Base-by-base conservation (phyloP, 2,797 vertebrate species). In the Enteromius trimaculatus region DNA sequence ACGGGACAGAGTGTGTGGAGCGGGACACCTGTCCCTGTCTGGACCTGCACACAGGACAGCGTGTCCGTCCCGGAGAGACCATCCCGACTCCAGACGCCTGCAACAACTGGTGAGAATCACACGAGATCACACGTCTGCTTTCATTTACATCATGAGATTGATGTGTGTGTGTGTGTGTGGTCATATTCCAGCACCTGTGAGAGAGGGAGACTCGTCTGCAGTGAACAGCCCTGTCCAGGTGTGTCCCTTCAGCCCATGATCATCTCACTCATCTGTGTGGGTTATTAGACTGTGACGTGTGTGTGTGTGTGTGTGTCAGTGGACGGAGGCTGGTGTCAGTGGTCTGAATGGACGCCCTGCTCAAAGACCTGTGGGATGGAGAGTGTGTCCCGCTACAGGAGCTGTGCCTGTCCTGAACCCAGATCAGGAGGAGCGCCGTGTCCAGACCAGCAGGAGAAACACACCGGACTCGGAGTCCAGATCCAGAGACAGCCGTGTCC, bases 271-370 rank as follows among this genome's bases (percentile, higher is more conserved):
- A 2, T 44, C 65, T 70, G 9, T 80, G 6, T 9, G 21, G 29
- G 14, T n/a, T 55, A 47, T 68, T 14, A 6, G 19, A 69, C 7
- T 13, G 62, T 78, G 47, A 66, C 4, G 39, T 42, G 4, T 70
- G 14, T 55, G 34, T 8, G n/a, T 37, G 1, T 83, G 44, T 69
- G 49, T 72, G 14, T 80, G 29, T 85, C 88, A 97, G 96, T 96
- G 87, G 86, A 93, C 0, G 96, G 96, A 0, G 87, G 87, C 77
- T 97, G 96, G 97, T 97, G 96, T 64, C 92, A 91, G 0, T 98
- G 96, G 97, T 96, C 95, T 0, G 91, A 92, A 3, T 97, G 96
- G 96, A 96, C 94, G 0, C 93, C 93, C 0, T 97, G 97, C 87
- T 95, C 96, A 51, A 93, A 92, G 89, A 96, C 96, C 0, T 98